Base-by-base conservation (phyloP, 2,888 invertebrate genomes). In the Acanthosoma haemorrhoidale region DNA sequence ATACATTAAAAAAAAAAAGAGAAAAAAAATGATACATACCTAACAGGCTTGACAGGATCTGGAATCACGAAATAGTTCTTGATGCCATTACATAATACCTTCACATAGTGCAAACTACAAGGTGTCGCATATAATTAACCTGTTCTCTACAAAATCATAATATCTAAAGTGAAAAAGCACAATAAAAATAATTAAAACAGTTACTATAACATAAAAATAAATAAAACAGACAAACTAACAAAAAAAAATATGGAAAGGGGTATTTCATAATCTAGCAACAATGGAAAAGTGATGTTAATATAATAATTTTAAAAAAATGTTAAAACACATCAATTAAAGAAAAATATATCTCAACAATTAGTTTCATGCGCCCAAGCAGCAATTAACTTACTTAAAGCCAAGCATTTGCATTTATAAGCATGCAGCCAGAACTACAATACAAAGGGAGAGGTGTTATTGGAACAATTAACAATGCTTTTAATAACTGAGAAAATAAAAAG, bases 201-300 rank as follows among this genome's bases (percentile, higher is more conserved):
- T 36, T 18, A 61, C 34, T 38, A 41, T 66, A 16, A 39, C 18
- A 39, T 29, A 43, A 31, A 21, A 67, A 51, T 1, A 51, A 32
- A 32, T 18, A 34, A 67, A 66, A 66, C 32, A 72, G n/a, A 71
- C 59, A 39, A 21, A 36, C 69, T 68, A 68, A 68, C 67, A 70
- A 72, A 68, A 59, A 69, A 74, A 72, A 72, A 66, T 66, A 73
- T 68, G 73, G 36, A 66, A 57, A 67, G 41, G 57, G 66, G 68
- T 39, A 68, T 61, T 39, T 64, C 34, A 64, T 25, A 8, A 3
- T 29, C 67, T 67, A 67, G 67, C 67, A 67, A 67, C 67, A 67
- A 67, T 67, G 67, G 67, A 51, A 32, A 9, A 41, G 32, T 39
- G 4, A 67, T 5, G 21, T 29, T 16, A n/a, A 25, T 32, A 43